A percentile compares a stretch with the other conserved stretches of the same genome.
Evolutionary conservation across 92 coral and sea anemone genomes (phyloP).

Genomic region (Phenganax stokvisi): DNA sequence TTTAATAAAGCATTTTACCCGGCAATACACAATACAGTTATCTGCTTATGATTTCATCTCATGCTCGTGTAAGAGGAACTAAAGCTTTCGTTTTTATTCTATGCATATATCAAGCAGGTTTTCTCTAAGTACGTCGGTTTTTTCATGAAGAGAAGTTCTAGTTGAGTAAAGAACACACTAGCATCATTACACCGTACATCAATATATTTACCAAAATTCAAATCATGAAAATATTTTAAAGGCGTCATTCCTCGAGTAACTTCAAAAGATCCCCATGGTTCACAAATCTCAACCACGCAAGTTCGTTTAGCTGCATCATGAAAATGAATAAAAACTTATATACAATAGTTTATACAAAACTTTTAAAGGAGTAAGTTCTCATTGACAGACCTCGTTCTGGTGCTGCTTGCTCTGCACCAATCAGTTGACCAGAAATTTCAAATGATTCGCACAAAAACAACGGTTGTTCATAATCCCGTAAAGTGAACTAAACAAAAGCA

Average conservation of each 20-base stretch:
- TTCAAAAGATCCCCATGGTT: conserved; percentile 78
- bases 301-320: conserved; percentile 42
- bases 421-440: conserved; percentile 66
- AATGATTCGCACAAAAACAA: conserved; percentile 71
- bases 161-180: background rate
- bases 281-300: conserved; percentile 49
- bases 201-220: conserved; percentile 69
- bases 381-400: conserved; percentile 61
- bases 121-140: background rate
- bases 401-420: conserved; percentile 93
- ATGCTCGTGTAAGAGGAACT: too few relatives aligned
- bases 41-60: too few relatives aligned
- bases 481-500: conserved; percentile 50
- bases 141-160: background rate
- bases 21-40: too few relatives aligned
- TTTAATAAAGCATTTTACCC: too few relatives aligned
- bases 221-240: conserved; percentile 81
- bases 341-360: background rate
- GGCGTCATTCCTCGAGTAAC: conserved; percentile 77
- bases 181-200: too few relatives aligned
- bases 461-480: conserved; percentile 92
- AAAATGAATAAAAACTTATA: background rate
- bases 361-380: too few relatives aligned
- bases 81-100: too few relatives aligned
- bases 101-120: too few relatives aligned